Conservation (phyloP, 2,797 vertebrate species). For the Dipus sagitta region DNA sequence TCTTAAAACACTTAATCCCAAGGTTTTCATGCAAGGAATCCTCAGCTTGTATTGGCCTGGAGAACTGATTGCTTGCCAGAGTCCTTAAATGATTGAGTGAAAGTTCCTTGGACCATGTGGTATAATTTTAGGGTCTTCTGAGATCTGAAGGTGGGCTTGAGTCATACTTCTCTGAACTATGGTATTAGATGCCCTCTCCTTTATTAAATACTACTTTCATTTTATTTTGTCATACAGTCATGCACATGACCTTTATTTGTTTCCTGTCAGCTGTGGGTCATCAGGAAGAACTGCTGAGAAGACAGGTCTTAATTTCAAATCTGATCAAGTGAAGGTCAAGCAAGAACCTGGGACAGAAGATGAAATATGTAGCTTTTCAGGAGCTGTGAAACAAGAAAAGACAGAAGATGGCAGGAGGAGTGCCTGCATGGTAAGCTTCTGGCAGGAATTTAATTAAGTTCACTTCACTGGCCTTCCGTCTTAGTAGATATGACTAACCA, state of each 20-base stretch:
- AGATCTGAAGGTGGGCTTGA: slow-evolving; percentile 35
- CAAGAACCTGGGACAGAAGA: slow-evolving; percentile 97
- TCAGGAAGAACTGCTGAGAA: slow-evolving; percentile 92
- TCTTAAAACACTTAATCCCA: not conserved
- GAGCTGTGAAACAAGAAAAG: slow-evolving; percentile 93
- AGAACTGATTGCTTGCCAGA: not conserved
- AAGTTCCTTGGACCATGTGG: not conserved
- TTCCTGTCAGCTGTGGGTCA: slow-evolving; percentile 93
- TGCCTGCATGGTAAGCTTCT: slow-evolving; percentile 96
- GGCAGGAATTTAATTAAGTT: not conserved
- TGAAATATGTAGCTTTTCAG: slow-evolving; percentile 93
- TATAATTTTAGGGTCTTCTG: slow-evolving; percentile 11
- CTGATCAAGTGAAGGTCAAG: slow-evolving; percentile 96
- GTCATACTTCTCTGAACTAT: not conserved
- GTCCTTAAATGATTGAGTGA: not conserved
- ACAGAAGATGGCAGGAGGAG: slow-evolving; percentile 94
- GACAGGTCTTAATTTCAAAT: slow-evolving; percentile 86
- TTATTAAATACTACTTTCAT: slow-evolving; percentile 8
- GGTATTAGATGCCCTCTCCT: slow-evolving; percentile 18
- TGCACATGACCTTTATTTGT: slow-evolving; percentile 58
- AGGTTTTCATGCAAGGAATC: not conserved
- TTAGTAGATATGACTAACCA: not conserved
- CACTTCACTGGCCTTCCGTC: not conserved
- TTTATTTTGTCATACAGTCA: not conserved
- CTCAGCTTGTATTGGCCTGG: not conserved